These are phyloP conservation scores for Lamprotornis superbus DNA, from an alignment of 2,113 vertebrate genomes.

Conservation along the genomic window DNA sequence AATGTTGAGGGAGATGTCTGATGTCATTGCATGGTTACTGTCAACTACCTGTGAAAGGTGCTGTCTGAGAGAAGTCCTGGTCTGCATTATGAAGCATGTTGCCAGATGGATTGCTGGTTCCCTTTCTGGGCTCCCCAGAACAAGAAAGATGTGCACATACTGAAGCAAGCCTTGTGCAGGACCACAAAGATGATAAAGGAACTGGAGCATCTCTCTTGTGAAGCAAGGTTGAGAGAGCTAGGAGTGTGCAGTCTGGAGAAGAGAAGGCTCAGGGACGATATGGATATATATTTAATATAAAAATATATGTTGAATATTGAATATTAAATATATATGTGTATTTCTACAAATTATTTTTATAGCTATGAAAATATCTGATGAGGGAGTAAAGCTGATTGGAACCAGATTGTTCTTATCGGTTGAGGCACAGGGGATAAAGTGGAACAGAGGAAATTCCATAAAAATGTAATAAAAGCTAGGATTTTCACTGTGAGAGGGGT, in stretches of 20 bases:
- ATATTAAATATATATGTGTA: not conserved
- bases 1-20: not conserved
- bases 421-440: not conserved
- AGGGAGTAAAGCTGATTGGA: not conserved
- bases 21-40: not conserved
- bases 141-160: rapidly evolving
- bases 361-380: not conserved
- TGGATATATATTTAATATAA: not conserved
- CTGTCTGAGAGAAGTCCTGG: not conserved
- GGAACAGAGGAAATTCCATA: not conserved
- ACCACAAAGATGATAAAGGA: not conserved
- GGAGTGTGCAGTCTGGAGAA: not conserved
- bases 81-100: not conserved
- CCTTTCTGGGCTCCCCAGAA: not conserved
- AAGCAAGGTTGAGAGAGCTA: not conserved
- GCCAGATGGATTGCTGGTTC: not conserved
- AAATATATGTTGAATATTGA: not conserved
- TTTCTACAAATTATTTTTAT: not conserved
- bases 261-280: rapidly evolving
- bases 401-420: not conserved
- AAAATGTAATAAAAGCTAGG: not conserved
- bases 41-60: not conserved
- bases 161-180: not conserved
- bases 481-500: not conserved
- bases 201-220: not conserved